Percentiles rank a stretch among this genome's conserved stretches.
Evolutionary conservation across 1,140 invertebrate genomes (phyloP).

Genomic region (Cephus cinctus): DNA sequence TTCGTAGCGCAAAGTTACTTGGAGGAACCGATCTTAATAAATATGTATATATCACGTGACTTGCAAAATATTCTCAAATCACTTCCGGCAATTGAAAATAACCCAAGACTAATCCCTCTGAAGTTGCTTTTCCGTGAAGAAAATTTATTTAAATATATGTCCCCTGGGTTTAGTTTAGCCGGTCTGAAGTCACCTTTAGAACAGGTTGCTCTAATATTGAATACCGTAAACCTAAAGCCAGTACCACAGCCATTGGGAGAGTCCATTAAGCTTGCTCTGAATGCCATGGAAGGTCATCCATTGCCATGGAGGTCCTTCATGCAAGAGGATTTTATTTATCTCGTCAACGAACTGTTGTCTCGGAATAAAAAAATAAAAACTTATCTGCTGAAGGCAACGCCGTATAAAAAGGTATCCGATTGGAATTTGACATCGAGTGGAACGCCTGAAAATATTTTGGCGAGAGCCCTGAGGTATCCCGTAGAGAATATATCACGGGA

Average conservation of each 20-base stretch:
- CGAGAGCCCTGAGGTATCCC: constrained; percentile 10
- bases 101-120: constrained; percentile 15
- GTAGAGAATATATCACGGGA: not conserved
- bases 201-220: constrained; percentile 5
- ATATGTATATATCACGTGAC: constrained; percentile 9
- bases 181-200: not conserved
- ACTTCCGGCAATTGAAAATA: constrained; percentile 11
- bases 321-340: constrained; percentile 13
- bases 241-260: not conserved
- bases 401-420: constrained; percentile 7
- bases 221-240: constrained; percentile 1
- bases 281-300: constrained; percentile 9
- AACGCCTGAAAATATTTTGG: constrained; percentile 13
- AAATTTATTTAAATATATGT: constrained; percentile 8
- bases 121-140: constrained; percentile 15
- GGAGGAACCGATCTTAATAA: constrained; percentile 15
- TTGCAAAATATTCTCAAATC: constrained; percentile 4
- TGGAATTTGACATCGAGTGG: constrained; percentile 16
- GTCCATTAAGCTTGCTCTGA: constrained; percentile 7
- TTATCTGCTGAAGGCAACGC: not conserved
- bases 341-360: constrained; percentile 7
- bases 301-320: constrained; percentile 10
- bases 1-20: constrained; percentile 5
- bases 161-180: constrained; percentile 8
- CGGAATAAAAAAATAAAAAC: not conserved